Conservation (phyloP, 1,140 invertebrate genomes). For the Tetranychus urticae region DNA sequence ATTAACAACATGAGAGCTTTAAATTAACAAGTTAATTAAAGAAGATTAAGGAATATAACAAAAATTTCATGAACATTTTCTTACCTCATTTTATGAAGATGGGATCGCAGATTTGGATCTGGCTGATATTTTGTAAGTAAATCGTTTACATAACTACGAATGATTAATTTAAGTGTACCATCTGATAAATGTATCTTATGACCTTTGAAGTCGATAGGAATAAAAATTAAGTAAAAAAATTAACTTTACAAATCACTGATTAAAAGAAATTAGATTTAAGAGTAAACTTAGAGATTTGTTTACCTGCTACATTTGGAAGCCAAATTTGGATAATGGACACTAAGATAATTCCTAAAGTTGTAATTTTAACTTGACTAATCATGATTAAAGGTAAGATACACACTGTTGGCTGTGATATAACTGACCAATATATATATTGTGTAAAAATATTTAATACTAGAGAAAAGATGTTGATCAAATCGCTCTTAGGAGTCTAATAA, state of each 20-base stretch:
- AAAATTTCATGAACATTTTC: neutral
- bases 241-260: neutral
- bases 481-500: too few relatives aligned
- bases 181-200: neutral
- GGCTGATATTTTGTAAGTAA: neutral
- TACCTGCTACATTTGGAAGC: too few relatives aligned
- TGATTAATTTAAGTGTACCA: conserved; percentile 21
- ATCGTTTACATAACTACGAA: conserved; percentile 6
- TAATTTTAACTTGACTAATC: too few relatives aligned
- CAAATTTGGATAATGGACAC: too few relatives aligned
- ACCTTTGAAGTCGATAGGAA: neutral
- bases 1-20: conserved; percentile 10
- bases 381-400: too few relatives aligned
- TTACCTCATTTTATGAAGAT: conserved; percentile 4
- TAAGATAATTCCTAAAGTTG: too few relatives aligned
- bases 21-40: neutral
- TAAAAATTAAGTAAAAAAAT: neutral
- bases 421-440: too few relatives aligned
- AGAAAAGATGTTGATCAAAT: too few relatives aligned
- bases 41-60: neutral
- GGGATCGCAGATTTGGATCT: neutral
- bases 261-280: neutral
- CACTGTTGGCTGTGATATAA: too few relatives aligned
- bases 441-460: too few relatives aligned
- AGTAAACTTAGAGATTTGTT: neutral